A percentile compares a stretch with the other conserved stretches of the same genome.
phyloP scores from a whole-genome alignment of 2,888 invertebrate genomes.

The Drosophila acutilabella region DNA sequence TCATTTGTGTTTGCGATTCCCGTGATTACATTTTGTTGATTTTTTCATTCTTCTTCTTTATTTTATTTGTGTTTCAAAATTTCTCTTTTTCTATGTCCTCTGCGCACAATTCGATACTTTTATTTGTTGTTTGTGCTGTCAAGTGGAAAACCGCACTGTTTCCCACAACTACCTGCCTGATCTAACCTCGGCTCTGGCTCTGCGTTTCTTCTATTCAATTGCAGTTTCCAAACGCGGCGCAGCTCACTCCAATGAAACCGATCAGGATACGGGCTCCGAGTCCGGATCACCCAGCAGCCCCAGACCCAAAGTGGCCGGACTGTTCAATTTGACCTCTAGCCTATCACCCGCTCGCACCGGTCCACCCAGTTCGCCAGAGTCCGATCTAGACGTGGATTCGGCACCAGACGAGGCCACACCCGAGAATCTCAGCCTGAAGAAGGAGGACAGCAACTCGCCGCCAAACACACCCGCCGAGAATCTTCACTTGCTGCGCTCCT shows the following conservation, averaged over 20 bases:
- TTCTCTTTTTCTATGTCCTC: constrained; percentile 23
- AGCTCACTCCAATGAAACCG: constrained; percentile 84
- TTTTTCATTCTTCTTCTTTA: constrained; percentile 19
- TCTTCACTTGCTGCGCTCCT: constrained; percentile 82
- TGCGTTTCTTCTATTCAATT: constrained; percentile 18
- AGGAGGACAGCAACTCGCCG: constrained; percentile 86
- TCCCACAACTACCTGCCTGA: constrained; percentile 52
- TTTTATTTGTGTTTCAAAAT: constrained; percentile 18
- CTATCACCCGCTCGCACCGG: constrained; percentile 84
- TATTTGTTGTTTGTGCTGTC: constrained; percentile 59
- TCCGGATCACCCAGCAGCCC: constrained; percentile 85
- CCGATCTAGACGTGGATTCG: constrained; percentile 85
- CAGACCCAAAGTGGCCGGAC: constrained; percentile 74
- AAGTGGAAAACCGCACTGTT: constrained; percentile 69
- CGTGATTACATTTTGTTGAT: constrained; percentile 65
- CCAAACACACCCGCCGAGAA: constrained; percentile 84
- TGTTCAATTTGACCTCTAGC: constrained; percentile 82
- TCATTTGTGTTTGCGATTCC: constrained; percentile 66
- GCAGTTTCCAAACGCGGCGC: constrained; percentile 84
- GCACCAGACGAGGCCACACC: constrained; percentile 88
- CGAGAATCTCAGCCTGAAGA: constrained; percentile 93
- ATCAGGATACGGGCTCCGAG: constrained; percentile 85
- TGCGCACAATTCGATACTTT: constrained; percentile 69
- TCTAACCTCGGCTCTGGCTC: constrained; percentile 25
- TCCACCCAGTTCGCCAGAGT: constrained; percentile 85